Percentiles rank a stretch among this genome's conserved stretches.
These are phyloP conservation scores for Megalops atlanticus DNA, from an alignment of 2,113 vertebrate genomes.

Conservation along the genomic window DNA sequence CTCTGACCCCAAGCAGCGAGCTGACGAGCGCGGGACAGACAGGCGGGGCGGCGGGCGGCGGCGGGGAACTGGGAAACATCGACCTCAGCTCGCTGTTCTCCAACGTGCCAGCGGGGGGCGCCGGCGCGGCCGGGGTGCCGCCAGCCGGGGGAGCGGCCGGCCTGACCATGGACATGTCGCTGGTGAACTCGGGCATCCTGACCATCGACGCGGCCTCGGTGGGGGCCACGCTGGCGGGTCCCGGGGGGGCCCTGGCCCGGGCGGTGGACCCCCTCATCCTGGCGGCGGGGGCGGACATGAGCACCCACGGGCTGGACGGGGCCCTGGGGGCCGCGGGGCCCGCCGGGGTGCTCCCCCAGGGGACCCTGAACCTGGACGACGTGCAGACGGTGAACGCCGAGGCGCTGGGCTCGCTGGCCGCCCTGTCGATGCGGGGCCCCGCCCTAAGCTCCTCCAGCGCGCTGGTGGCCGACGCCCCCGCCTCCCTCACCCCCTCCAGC, in stretches of 20 bases:
- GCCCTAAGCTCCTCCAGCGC: slow-evolving; percentile 73
- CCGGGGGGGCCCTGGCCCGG: slow-evolving; percentile 71
- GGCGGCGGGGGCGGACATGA: slow-evolving; percentile 74
- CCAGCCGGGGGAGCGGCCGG: slow-evolving; percentile 60
- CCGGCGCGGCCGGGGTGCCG: slow-evolving; percentile 43
- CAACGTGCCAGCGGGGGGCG: slow-evolving; percentile 65
- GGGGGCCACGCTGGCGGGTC: slow-evolving; percentile 70
- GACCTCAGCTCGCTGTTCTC: slow-evolving; percentile 92
- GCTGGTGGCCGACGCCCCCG: slow-evolving; percentile 64
- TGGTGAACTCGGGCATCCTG: slow-evolving; percentile 87
- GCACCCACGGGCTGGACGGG: slow-evolving; percentile 75
- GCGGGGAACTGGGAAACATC: slow-evolving; percentile 80
- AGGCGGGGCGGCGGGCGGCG: slow-evolving; percentile 69
- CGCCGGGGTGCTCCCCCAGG: slow-evolving; percentile 78
- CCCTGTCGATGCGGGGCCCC: slow-evolving; percentile 75
- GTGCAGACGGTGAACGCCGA: slow-evolving; percentile 84
- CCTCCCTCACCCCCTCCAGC: slow-evolving; percentile 66
- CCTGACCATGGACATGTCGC: slow-evolving; percentile 77
- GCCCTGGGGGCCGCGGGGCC: slow-evolving; percentile 69
- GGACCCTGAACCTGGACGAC: slow-evolving; percentile 81
- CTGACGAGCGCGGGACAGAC: slow-evolving; percentile 79
- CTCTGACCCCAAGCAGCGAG: slow-evolving; percentile 86
- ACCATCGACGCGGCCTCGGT: slow-evolving; percentile 86
- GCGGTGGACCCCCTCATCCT: slow-evolving; percentile 85
- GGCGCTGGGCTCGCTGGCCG: slow-evolving; percentile 78